Percentiles rank a stretch among this genome's conserved stretches.
These are phyloP conservation scores for Luffia ferchaultella DNA, from an alignment of 2,888 invertebrate species.

Conservation along the genomic window DNA sequence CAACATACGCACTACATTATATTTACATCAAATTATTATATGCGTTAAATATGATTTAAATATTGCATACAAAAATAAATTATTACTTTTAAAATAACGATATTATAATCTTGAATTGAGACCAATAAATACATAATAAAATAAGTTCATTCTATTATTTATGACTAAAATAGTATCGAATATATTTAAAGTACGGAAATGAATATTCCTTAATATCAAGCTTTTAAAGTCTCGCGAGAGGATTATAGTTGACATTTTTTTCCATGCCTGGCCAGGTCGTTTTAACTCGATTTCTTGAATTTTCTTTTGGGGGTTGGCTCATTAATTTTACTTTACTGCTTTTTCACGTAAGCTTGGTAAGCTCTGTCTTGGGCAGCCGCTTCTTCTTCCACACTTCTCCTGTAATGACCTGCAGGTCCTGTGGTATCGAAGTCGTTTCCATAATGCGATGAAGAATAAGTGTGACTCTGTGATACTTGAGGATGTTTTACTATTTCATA, in stretches of 20 bases:
- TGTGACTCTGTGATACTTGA: slow-evolving; percentile 79
- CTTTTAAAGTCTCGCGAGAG: too few relatives aligned
- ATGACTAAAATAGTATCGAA: too few relatives aligned
- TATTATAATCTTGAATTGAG: too few relatives aligned
- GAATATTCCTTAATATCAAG: too few relatives aligned
- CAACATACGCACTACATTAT: slow-evolving; percentile 11
- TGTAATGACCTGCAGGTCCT: slow-evolving; percentile 68
- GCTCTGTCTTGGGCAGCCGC: slow-evolving; percentile 71
- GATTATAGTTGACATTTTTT: slow-evolving; percentile 44
- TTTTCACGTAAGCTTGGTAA: slow-evolving; percentile 61
- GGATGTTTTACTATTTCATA: slow-evolving; percentile 88
- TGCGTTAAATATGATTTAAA: slow-evolving; percentile 9
- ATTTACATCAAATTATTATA: slow-evolving; percentile 16
- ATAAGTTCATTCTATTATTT: too few relatives aligned
- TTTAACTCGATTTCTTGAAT: slow-evolving; percentile 15
- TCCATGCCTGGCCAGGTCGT: slow-evolving; percentile 43
- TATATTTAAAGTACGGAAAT: too few relatives aligned
- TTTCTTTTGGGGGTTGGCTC: too few relatives aligned
- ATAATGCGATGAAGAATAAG: slow-evolving; percentile 75
- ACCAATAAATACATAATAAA: too few relatives aligned
- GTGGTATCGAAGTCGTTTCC: slow-evolving; percentile 69
- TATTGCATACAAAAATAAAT: slow-evolving; percentile 1
- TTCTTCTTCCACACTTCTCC: slow-evolving; percentile 66
- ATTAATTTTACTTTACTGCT: slow-evolving; percentile 43
- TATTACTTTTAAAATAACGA: too few relatives aligned